A percentile compares a stretch with the other conserved stretches of the same genome.
Evolutionary conservation across 2,113 vertebrate species (phyloP).

Genomic region (Cyprinus carpio): DNA sequence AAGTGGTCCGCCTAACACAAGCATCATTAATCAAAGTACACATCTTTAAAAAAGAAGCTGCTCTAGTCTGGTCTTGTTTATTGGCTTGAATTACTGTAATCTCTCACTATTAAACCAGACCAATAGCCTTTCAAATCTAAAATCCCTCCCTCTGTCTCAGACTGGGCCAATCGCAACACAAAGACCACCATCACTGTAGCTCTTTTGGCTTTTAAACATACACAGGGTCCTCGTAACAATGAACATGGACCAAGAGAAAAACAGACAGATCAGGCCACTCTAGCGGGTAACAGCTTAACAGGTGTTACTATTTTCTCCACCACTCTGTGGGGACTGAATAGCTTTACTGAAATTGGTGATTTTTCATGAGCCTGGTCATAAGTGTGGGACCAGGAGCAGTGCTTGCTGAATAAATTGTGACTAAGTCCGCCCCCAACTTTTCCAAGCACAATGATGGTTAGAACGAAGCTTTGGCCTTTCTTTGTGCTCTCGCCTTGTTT

Average conservation of each 20-base stretch:
- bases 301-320: constrained; percentile 57
- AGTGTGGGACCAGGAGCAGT: constrained; percentile 53
- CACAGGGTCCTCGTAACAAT: constrained; percentile 38
- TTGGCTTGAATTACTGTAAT: constrained; percentile 69
- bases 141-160: constrained; percentile 44
- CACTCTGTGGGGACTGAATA: constrained; percentile 45
- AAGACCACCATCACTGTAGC: constrained; percentile 65
- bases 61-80: constrained; percentile 64
- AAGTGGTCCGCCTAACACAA: constrained; percentile 59
- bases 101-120: constrained; percentile 66
- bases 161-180: constrained; percentile 48
- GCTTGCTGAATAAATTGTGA: constrained; percentile 57
- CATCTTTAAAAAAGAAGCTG: constrained; percentile 66
- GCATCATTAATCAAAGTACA: constrained; percentile 71
- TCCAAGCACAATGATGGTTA: constrained; percentile 57
- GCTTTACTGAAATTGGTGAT: constrained; percentile 73
- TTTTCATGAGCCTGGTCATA: constrained; percentile 57
- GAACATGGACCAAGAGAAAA: constrained; percentile 30
- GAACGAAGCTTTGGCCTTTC: constrained; percentile 61
- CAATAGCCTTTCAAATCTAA: constrained; percentile 61
- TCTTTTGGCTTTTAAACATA: constrained; percentile 18
- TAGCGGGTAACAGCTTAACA: constrained; percentile 50
- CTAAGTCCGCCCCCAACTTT: constrained; percentile 65
- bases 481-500: constrained; percentile 69
- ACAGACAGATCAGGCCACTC: constrained; percentile 1